Conservation (phyloP, 2,888 invertebrate genomes). For the Dusona sp. region DNA sequence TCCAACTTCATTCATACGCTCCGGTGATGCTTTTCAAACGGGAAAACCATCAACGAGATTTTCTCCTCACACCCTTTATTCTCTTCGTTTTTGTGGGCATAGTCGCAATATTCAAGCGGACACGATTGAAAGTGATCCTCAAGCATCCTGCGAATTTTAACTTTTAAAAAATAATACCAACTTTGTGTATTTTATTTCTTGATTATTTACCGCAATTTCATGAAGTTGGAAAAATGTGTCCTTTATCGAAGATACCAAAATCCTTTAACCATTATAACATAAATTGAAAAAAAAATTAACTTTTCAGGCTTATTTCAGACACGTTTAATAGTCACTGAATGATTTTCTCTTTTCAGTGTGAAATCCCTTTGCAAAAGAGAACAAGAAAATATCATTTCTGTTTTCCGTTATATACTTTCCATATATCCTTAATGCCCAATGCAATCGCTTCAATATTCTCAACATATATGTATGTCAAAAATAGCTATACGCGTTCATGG, state of each 20-base stretch:
- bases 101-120: background rate
- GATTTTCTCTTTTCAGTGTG: background rate
- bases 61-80: background rate
- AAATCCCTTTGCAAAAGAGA: background rate
- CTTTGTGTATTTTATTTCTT: background rate
- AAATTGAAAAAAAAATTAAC: too few species aligned
- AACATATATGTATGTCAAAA: background rate
- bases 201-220: background rate
- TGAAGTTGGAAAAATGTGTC: too few species aligned
- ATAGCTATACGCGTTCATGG: background rate
- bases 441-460: background rate
- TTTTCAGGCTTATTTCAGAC: background rate
- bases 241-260: too few species aligned
- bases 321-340: background rate
- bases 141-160: background rate
- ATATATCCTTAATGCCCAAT: background rate
- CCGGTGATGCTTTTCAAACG: background rate
- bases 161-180: background rate
- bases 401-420: background rate
- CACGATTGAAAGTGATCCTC: background rate
- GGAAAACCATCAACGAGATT: background rate
- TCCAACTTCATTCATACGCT: conserved; percentile 13
- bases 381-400: background rate
- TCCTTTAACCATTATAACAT: too few species aligned
- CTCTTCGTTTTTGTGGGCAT: background rate